These are phyloP conservation scores for Hippocampus kuda DNA, from an alignment of 2,797 vertebrate species.

Conservation along the genomic window DNA sequence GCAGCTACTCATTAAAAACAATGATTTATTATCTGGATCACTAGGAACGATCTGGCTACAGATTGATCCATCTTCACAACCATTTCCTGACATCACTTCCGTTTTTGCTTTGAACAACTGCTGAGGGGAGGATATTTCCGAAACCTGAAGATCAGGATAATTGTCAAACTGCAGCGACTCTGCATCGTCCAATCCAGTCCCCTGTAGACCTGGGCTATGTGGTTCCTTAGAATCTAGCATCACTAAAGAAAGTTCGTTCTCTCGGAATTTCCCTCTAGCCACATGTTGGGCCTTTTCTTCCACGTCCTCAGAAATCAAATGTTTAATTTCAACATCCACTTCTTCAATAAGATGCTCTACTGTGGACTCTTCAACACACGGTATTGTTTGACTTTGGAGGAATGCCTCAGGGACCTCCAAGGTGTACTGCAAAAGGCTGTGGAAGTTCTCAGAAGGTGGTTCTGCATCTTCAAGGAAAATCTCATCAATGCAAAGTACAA, in stretches of 20 bases:
- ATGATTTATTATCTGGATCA: constrained; percentile 8
- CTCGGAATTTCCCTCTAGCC: not conserved
- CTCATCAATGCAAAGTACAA: constrained; percentile 48
- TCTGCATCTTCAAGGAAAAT: constrained; percentile 12
- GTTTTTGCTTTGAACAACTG: constrained; percentile 61
- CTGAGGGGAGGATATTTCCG: constrained; percentile 29
- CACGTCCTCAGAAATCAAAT: not conserved
- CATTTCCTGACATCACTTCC: constrained; percentile 62
- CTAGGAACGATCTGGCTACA: not conserved
- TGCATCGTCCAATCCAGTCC: not conserved
- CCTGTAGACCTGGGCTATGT: not conserved
- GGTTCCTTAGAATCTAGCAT: not conserved
- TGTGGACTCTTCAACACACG: not conserved
- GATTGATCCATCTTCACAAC: constrained; percentile 18
- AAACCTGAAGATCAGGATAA: not conserved
- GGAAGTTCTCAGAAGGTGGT: not conserved
- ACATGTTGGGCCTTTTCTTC: not conserved
- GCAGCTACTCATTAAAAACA: constrained; percentile 19
- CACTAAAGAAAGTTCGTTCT: not conserved
- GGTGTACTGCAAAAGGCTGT: not conserved
- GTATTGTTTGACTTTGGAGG: not conserved
- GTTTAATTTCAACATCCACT: not conserved
- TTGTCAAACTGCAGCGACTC: not conserved
- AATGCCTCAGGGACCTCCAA: not conserved
- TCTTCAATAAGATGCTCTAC: not conserved